Percentiles rank a stretch among this genome's conserved stretches.
Evolutionary conservation across 2,888 invertebrate species (phyloP).

Genomic region (Hydroisotoma schaefferi): DNA sequence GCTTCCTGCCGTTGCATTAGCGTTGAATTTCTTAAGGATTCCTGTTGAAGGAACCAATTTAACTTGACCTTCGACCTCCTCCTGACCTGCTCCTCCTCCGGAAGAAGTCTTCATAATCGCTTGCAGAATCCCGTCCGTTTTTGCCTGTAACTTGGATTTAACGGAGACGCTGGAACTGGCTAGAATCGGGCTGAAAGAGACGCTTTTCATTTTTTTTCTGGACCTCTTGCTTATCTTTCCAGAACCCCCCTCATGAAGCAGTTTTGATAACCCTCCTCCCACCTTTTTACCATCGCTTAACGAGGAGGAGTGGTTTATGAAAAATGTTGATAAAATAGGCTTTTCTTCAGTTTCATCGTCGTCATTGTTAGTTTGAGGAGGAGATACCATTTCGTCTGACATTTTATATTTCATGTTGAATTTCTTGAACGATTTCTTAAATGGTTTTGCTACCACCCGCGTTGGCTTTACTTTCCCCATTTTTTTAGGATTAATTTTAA

Average conservation of each 20-base stretch:
- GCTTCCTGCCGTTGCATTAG: too few species aligned
- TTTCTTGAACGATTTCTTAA: neutral
- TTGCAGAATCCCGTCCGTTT: too few species aligned
- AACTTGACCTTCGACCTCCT: too few species aligned
- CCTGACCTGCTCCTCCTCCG: too few species aligned
- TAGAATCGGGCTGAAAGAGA: neutral
- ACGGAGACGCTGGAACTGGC: slow-evolving; percentile 1
- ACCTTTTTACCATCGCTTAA: too few species aligned
- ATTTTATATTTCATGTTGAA: too few species aligned
- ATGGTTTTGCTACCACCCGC: neutral
- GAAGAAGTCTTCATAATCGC: too few species aligned
- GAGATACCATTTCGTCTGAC: too few species aligned
- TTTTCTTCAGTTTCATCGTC: neutral
- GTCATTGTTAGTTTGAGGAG: neutral
- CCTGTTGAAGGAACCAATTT: too few species aligned
- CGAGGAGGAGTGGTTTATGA: too few species aligned
- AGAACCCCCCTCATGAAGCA: slow-evolving; percentile 18
- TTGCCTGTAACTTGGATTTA: neutral
- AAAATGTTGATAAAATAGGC: neutral
- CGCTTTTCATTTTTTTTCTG: slow-evolving; percentile 15
- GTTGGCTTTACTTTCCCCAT: neutral
- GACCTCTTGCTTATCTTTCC: slow-evolving; percentile 18
- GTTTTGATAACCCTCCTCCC: slow-evolving; percentile 26
- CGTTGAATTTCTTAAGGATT: too few species aligned
- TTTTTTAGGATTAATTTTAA: too few species aligned